Conservation (phyloP, 2,113 vertebrate genomes). For the Rhinoptilus africanus region DNA sequence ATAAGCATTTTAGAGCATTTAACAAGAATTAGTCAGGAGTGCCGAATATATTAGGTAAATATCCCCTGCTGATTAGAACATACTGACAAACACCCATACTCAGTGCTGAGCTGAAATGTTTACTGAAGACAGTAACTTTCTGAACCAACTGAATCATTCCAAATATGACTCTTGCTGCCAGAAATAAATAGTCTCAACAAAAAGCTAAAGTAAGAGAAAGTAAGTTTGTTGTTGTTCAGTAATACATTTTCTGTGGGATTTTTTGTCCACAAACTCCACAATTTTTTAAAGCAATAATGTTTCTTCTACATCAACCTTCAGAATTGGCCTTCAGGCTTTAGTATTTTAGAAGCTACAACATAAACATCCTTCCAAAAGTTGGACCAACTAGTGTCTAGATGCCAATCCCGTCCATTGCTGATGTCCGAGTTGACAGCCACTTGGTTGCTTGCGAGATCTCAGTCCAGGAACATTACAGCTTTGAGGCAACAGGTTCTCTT, state of each 20-base stretch:
- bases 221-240: background rate
- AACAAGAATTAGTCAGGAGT: rapidly evolving
- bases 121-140: background rate
- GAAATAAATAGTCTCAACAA: background rate
- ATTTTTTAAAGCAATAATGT: background rate
- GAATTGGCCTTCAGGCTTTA: background rate
- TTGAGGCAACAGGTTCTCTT: background rate
- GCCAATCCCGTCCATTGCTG: background rate
- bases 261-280: background rate
- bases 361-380: background rate
- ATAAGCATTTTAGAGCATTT: background rate
- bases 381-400: background rate
- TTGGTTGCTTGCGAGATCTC: background rate
- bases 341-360: background rate
- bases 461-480: background rate
- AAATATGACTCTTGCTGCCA: background rate
- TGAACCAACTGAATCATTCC: background rate
- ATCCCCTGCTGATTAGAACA: background rate
- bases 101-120: background rate
- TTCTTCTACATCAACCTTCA: background rate
- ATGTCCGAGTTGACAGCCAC: background rate
- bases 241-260: background rate
- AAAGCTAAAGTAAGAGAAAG: background rate
- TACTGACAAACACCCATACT: background rate
- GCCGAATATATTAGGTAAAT: background rate